phyloP scores from a whole-genome alignment of 2,888 invertebrate species.

The Hypselothyrea guttata region DNA sequence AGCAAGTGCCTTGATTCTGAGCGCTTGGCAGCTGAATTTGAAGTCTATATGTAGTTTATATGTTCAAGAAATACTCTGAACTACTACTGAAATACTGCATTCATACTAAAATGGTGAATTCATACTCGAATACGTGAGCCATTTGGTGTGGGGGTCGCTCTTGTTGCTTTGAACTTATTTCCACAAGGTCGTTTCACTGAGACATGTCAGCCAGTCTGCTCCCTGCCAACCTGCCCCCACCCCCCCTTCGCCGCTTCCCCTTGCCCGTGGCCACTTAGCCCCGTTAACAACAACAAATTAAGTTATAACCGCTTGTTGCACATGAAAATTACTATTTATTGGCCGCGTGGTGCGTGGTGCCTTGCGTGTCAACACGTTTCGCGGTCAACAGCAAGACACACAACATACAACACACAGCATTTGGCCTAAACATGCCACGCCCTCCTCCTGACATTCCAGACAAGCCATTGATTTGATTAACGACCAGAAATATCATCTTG shows the following conservation, averaged over 20 bases:
- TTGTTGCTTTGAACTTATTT: slow-evolving; percentile 77
- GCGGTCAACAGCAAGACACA: slow-evolving; percentile 45
- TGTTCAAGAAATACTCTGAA: slow-evolving; percentile 6
- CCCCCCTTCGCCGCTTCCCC: too few relatives aligned
- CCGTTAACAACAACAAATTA: slow-evolving; percentile 58
- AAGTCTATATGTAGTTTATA: slow-evolving; percentile 9
- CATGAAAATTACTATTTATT: slow-evolving; percentile 64
- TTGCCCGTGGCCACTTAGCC: too few relatives aligned
- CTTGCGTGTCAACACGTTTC: slow-evolving; percentile 72
- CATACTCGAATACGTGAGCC: slow-evolving; percentile 58
- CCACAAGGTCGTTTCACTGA: slow-evolving; percentile 67
- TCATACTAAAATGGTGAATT: slow-evolving; percentile 15
- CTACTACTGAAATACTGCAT: slow-evolving; percentile 3
- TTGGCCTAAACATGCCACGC: slow-evolving; percentile 40
- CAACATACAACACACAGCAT: background rate
- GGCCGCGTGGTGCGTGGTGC: slow-evolving; percentile 32
- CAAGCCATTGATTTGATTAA: slow-evolving; percentile 46
- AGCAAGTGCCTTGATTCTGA: slow-evolving; percentile 61
- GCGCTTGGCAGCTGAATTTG: slow-evolving; percentile 54
- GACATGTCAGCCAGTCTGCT: slow-evolving; percentile 49
- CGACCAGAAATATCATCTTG: background rate
- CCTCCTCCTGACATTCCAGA: slow-evolving; percentile 26
- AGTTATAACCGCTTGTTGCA: slow-evolving; percentile 74
- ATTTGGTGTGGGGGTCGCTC: slow-evolving; percentile 71
- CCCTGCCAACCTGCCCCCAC: slow-evolving; percentile 21